Conservation (phyloP, 2,888 invertebrate genomes). For the Ditylenchus weischeri region DNA sequence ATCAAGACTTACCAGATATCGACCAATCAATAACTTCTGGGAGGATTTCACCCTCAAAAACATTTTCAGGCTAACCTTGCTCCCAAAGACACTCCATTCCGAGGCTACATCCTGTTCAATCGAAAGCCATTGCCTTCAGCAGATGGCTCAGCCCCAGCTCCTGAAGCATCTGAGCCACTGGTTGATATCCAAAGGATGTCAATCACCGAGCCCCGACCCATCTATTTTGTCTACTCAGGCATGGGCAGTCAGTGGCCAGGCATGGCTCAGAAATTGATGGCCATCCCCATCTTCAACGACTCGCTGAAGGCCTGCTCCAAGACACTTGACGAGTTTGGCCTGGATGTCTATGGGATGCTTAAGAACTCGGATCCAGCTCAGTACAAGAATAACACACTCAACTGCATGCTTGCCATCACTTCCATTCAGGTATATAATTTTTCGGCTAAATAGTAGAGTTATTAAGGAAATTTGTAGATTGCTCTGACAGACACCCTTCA, state of each 20-base stretch:
- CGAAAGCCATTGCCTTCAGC: slow-evolving; percentile 58
- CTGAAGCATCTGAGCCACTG: slow-evolving; percentile 33
- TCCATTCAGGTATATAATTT: slow-evolving; percentile 75
- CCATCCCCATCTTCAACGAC: slow-evolving; percentile 74
- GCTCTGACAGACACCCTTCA: slow-evolving; percentile 84
- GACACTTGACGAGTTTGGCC: slow-evolving; percentile 72
- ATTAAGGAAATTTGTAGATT: slow-evolving; percentile 64
- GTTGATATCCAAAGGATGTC: slow-evolving; percentile 52
- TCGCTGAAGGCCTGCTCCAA: slow-evolving; percentile 67
- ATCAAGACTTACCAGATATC: too few relatives aligned
- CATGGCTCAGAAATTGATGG: slow-evolving; percentile 83
- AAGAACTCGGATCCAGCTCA: slow-evolving; percentile 68
- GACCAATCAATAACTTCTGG: too few relatives aligned
- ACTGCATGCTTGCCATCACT: slow-evolving; percentile 88
- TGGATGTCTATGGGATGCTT: slow-evolving; percentile 78
- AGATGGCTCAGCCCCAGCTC: slow-evolving; percentile 1
- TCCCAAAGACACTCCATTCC: slow-evolving; percentile 70
- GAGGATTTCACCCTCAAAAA: too few relatives aligned
- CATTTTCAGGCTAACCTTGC: slow-evolving; percentile 62
- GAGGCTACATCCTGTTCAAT: slow-evolving; percentile 77
- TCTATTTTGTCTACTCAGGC: slow-evolving; percentile 93
- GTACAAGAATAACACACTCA: slow-evolving; percentile 73
- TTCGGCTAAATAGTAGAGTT: not conserved
- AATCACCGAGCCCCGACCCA: slow-evolving; percentile 62
- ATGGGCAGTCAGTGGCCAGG: slow-evolving; percentile 98